Percentiles rank a stretch among this genome's conserved stretches.
phyloP scores from a whole-genome alignment of 2,797 vertebrate genomes.

The Sebastes taczanowskii region DNA sequence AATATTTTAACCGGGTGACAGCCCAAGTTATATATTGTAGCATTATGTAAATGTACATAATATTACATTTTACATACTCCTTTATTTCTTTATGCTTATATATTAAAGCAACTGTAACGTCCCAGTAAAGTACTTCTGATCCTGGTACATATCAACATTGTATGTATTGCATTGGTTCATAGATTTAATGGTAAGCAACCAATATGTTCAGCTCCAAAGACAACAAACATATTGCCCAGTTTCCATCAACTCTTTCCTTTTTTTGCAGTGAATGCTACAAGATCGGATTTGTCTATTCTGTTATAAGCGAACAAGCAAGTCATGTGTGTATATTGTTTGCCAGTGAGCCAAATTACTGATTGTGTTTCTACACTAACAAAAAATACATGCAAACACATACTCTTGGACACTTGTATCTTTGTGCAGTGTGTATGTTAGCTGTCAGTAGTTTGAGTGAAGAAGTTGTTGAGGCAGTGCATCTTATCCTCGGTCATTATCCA shows the following conservation, averaged over 20 bases:
- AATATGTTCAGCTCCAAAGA: not conserved
- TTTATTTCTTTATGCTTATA: too few species aligned
- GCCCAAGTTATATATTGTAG: too few species aligned
- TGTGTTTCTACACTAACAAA: not conserved
- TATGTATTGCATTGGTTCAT: not conserved
- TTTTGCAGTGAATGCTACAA: too few species aligned
- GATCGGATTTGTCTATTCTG: too few species aligned
- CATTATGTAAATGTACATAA: too few species aligned
- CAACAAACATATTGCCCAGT: too few species aligned
- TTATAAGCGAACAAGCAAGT: not conserved
- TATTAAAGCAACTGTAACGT: too few species aligned
- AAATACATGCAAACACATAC: not conserved
- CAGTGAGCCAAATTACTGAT: not conserved
- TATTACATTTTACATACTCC: too few species aligned
- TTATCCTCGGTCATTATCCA: not conserved
- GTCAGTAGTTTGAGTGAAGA: not conserved
- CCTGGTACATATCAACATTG: too few species aligned
- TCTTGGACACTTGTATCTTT: not conserved
- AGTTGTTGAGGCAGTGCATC: not conserved
- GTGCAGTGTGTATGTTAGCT: not conserved
- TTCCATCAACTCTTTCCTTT: accelerated
- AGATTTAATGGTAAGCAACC: not conserved
- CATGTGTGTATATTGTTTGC: not conserved
- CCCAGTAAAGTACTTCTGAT: too few species aligned
- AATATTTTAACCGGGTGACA: too few species aligned